Evolutionary conservation across 2,797 vertebrate species (phyloP).

Genomic region (Simalia tracyae): DNA sequence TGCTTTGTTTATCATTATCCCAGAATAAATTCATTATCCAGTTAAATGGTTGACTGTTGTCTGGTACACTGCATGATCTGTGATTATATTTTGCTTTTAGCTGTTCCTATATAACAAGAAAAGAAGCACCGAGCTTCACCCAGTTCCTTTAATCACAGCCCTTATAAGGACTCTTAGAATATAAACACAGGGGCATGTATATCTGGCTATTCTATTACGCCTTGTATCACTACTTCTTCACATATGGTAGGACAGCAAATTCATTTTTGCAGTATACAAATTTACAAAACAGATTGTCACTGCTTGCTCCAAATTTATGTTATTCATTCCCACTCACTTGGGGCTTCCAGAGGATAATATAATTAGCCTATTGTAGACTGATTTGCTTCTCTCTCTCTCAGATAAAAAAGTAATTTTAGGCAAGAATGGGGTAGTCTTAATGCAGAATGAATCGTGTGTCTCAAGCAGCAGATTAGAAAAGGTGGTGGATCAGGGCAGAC

Average conservation of each 20-base stretch:
- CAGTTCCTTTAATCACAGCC: not conserved
- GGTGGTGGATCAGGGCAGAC: not conserved
- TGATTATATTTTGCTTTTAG: not conserved
- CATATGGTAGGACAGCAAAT: not conserved
- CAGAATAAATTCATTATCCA: conserved; percentile 23
- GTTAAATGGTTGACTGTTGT: not conserved
- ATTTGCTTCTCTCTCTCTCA: not conserved
- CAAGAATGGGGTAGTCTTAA: not conserved
- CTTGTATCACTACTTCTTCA: not conserved
- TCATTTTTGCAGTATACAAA: not conserved
- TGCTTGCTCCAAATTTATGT: not conserved
- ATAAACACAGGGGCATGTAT: not conserved
- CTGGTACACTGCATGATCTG: not conserved
- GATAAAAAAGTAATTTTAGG: not conserved
- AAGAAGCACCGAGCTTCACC: not conserved
- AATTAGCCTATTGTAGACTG: not conserved
- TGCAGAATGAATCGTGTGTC: not conserved
- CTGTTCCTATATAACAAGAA: not conserved
- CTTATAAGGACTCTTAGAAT: not conserved
- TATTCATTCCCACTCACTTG: not conserved
- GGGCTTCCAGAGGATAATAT: not conserved
- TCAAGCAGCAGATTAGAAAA: not conserved
- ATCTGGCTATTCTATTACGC: not conserved
- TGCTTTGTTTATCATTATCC: not conserved
- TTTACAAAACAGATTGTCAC: not conserved